Evolutionary conservation across 2,797 vertebrate species (phyloP).

Genomic region (Siniperca obscura): DNA sequence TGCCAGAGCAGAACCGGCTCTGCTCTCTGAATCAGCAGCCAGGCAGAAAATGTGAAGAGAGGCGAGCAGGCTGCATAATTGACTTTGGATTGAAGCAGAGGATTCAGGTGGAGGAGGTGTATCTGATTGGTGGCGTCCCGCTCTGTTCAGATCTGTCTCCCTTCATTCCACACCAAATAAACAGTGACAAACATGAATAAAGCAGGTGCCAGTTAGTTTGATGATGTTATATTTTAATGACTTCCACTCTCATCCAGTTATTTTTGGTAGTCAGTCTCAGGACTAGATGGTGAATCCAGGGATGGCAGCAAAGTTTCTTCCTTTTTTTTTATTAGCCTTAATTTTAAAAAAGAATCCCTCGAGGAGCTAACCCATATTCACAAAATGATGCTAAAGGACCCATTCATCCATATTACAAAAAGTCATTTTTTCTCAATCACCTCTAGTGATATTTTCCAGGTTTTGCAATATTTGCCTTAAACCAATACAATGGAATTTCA

Average conservation of each 20-base stretch:
- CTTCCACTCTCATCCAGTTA: constrained; percentile 20
- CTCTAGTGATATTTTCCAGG: neutral
- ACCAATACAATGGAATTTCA: neutral
- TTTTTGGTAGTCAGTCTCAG: constrained; percentile 5
- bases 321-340: constrained; percentile 43
- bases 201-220: constrained; percentile 40
- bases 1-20: constrained; percentile 45
- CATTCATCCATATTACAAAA: neutral
- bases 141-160: constrained; percentile 52
- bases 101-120: constrained; percentile 61
- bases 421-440: neutral
- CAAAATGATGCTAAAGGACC: constrained; percentile 16
- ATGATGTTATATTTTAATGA: constrained; percentile 49
- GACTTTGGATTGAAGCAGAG: constrained; percentile 59
- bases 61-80: constrained; percentile 63
- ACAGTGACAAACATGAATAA: constrained; percentile 57
- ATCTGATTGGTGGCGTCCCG: constrained; percentile 59
- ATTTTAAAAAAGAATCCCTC: constrained; percentile 53
- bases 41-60: constrained; percentile 66
- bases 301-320: constrained; percentile 13
- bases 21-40: constrained; percentile 65
- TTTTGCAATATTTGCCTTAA: neutral
- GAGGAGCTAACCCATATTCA: constrained; percentile 63
- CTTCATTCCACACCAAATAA: constrained; percentile 53
- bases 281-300: constrained; percentile 9